Percentiles rank a stretch among this genome's conserved stretches.
Conservation (phyloP, 2,113 vertebrate species). For the Cynoglossus semilaevis region DNA sequence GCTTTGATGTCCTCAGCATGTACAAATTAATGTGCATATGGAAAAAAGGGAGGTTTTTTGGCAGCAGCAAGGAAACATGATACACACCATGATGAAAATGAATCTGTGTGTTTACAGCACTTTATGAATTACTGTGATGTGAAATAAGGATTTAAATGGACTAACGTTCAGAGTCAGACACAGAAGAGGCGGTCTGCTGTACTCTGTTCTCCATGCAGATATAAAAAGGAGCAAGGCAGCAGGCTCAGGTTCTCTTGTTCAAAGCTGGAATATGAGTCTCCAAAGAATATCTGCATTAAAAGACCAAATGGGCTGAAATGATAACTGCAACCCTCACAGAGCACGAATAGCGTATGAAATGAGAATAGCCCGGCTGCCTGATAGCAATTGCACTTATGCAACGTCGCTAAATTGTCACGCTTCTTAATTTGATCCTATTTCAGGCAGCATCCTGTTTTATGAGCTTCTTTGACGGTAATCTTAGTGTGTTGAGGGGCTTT, state of each 20-base stretch:
- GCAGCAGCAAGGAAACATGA: conserved; percentile 16
- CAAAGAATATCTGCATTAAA: conserved; percentile 40
- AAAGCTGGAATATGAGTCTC: conserved; percentile 45
- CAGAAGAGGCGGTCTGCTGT: conserved; percentile 4
- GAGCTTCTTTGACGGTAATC: neutral
- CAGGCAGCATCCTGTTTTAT: neutral
- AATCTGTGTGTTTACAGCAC: conserved; percentile 1
- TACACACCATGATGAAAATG: conserved; percentile 15
- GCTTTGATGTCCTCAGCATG: conserved; percentile 54
- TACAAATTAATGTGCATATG: conserved; percentile 24
- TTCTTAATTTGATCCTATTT: conserved; percentile 15
- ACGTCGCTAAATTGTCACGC: conserved; percentile 1
- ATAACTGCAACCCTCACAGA: conserved; percentile 24
- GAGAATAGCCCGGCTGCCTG: conserved; percentile 35
- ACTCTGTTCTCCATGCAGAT: conserved; percentile 7
- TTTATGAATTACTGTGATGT: conserved; percentile 17
- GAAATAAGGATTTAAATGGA: conserved; percentile 19
- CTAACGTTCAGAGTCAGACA: conserved; percentile 4
- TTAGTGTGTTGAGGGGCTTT: neutral
- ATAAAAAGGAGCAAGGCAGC: conserved; percentile 16
- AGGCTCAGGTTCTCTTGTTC: conserved; percentile 37
- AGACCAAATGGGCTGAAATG: conserved; percentile 35
- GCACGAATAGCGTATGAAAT: conserved; percentile 33
- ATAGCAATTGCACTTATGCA: conserved; percentile 35
- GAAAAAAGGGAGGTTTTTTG: neutral